These are phyloP conservation scores for Thripadectes ignobilis DNA, from an alignment of 2,797 vertebrate species.

Conservation along the genomic window DNA sequence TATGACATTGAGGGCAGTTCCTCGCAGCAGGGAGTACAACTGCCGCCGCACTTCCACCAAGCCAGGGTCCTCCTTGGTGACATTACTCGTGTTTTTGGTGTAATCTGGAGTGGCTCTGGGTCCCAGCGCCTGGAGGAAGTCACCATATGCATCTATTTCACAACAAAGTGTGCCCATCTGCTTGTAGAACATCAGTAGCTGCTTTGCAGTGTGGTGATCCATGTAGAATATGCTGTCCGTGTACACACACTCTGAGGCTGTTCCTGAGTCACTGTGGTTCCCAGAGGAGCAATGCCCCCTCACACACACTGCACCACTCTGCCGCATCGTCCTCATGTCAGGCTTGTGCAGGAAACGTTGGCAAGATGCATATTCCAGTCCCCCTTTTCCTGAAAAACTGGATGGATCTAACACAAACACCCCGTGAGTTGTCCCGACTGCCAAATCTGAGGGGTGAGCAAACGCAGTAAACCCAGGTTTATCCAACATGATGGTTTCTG, in stretches of 20 bases:
- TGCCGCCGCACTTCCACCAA: conserved; percentile 80
- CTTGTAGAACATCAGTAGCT: conserved; percentile 80
- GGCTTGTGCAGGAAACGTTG: conserved; percentile 91
- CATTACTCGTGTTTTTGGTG: conserved; percentile 75
- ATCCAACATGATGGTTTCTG: conserved; percentile 79
- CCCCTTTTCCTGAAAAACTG: conserved; percentile 6
- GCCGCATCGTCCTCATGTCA: conserved; percentile 80
- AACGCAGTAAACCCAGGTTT: conserved; percentile 90
- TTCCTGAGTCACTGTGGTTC: neutral
- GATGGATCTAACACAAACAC: conserved; percentile 87
- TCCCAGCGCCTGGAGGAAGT: conserved; percentile 94
- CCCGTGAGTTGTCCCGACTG: conserved; percentile 88
- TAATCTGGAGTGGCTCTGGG: conserved; percentile 82
- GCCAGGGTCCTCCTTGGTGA: conserved; percentile 73
- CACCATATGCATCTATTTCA: conserved; percentile 96
- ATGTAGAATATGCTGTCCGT: conserved; percentile 96
- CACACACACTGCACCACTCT: conserved; percentile 77
- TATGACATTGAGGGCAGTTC: conserved; percentile 85
- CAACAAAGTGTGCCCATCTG: conserved; percentile 80
- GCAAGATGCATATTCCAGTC: conserved; percentile 81
- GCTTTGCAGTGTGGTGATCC: conserved; percentile 75
- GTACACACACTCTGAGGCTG: conserved; percentile 82
- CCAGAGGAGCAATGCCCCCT: neutral
- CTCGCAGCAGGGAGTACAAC: conserved; percentile 84
- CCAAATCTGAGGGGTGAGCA: conserved; percentile 88